phyloP scores from a whole-genome alignment of 2,797 vertebrate genomes.

The Sus cebifrons region DNA sequence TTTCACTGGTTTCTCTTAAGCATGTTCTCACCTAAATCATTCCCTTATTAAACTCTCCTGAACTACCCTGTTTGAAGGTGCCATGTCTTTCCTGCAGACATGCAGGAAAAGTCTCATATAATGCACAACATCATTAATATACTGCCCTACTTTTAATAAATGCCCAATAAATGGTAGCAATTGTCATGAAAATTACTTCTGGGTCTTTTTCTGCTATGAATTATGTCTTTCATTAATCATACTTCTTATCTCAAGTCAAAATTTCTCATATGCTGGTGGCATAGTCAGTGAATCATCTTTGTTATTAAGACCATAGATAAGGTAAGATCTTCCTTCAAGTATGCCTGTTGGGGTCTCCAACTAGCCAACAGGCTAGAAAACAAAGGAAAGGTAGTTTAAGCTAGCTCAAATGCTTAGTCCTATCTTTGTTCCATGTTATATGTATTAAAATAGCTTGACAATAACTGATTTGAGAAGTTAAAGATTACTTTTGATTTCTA shows the following conservation, averaged over 20 bases:
- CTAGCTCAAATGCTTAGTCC: not conserved
- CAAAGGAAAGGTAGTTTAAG: not conserved
- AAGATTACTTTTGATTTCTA: not conserved
- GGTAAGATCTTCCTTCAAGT: not conserved
- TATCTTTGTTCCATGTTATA: not conserved
- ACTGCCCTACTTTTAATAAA: not conserved
- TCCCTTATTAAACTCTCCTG: not conserved
- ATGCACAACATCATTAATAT: not conserved
- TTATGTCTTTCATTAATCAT: not conserved
- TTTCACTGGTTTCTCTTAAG: not conserved
- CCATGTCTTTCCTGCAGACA: not conserved
- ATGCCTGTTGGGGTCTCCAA: not conserved
- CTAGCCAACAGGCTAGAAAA: slow-evolving; percentile 2
- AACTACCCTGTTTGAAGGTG: not conserved
- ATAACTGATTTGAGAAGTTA: slow-evolving; percentile 22
- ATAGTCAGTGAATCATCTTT: not conserved
- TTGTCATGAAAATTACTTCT: not conserved
- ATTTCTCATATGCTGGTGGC: not conserved
- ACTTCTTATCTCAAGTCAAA: not conserved
- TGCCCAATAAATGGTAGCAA: not conserved
- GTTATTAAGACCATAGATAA: not conserved
- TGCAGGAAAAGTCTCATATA: not conserved
- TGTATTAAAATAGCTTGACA: not conserved
- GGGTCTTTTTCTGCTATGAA: not conserved
- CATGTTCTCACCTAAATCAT: not conserved